A percentile compares a stretch with the other conserved stretches of the same genome.
Evolutionary conservation across 2,113 vertebrate genomes (phyloP).

Genomic region (Onychostoma macrolepis): DNA sequence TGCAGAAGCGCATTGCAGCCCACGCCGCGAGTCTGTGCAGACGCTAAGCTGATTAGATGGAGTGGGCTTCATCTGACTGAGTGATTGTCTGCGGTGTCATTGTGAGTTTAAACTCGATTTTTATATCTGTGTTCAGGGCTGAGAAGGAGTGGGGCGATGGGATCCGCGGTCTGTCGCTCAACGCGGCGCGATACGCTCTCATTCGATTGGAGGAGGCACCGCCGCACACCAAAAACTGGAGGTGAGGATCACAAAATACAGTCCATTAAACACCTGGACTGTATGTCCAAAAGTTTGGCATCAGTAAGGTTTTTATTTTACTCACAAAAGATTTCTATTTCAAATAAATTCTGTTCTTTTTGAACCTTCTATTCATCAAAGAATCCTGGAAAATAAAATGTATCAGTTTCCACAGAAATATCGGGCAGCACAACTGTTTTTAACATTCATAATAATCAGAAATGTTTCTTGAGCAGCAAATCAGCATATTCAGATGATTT

Average conservation of each 20-base stretch:
- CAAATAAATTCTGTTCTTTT: not conserved
- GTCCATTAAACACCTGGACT: no score
- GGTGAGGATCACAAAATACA: constrained; percentile 70
- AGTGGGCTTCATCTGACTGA: not conserved
- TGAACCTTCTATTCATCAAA: not conserved
- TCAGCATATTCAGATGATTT: not conserved
- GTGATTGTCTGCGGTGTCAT: not conserved
- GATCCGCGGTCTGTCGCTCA: constrained; percentile 90
- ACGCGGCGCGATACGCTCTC: constrained; percentile 92
- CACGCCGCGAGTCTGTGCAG: not conserved
- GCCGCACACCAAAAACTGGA: constrained; percentile 98
- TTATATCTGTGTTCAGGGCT: constrained; percentile 74
- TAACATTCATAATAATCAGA: not conserved
- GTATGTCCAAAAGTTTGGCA: not conserved
- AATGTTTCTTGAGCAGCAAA: not conserved
- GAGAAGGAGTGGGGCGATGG: constrained; percentile 99
- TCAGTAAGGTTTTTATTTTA: no score
- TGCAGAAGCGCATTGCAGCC: not conserved
- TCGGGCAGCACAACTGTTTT: not conserved
- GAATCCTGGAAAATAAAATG: not conserved
- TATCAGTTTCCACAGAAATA: not conserved
- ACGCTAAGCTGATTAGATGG: not conserved
- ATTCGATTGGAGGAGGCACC: constrained; percentile 90
- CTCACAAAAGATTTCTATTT: not conserved
- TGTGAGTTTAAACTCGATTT: not conserved